Conservation (phyloP, 2,113 vertebrate species). For the Podilymbus podiceps region DNA sequence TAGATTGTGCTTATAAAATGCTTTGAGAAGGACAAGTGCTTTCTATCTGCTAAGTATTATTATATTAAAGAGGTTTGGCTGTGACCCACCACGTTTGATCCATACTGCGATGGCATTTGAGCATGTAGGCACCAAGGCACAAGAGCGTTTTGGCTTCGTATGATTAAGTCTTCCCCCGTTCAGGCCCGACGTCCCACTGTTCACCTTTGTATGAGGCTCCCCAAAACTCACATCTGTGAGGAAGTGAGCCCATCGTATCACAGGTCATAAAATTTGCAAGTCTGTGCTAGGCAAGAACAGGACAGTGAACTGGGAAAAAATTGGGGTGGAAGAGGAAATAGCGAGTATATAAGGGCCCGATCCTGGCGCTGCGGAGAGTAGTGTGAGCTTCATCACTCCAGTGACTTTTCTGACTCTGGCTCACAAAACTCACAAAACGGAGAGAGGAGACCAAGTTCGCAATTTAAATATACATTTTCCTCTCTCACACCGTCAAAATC, state of each 20-base stretch:
- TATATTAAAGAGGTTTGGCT: neutral
- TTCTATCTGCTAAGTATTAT: neutral
- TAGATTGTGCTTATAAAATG: neutral
- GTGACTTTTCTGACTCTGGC: neutral
- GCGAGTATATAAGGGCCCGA: neutral
- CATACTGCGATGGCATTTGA: neutral
- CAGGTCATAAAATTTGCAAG: neutral
- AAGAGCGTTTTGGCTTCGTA: neutral
- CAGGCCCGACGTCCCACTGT: neutral
- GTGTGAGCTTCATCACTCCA: fast-evolving
- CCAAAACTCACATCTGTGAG: neutral
- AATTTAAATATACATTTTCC: neutral
- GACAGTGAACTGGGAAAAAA: neutral
- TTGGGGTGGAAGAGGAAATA: neutral
- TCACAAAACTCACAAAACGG: neutral
- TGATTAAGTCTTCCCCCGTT: neutral
- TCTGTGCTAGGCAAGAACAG: neutral
- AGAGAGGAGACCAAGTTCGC: neutral
- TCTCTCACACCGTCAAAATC: neutral
- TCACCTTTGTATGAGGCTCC: neutral
- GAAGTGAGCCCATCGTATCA: neutral
- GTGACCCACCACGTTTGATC: neutral
- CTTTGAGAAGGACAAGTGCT: neutral
- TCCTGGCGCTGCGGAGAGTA: neutral
- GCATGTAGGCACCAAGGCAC: neutral